These are phyloP conservation scores for Oophaga sylvatica DNA, from an alignment of 2,797 vertebrate genomes.

Conservation along the genomic window DNA sequence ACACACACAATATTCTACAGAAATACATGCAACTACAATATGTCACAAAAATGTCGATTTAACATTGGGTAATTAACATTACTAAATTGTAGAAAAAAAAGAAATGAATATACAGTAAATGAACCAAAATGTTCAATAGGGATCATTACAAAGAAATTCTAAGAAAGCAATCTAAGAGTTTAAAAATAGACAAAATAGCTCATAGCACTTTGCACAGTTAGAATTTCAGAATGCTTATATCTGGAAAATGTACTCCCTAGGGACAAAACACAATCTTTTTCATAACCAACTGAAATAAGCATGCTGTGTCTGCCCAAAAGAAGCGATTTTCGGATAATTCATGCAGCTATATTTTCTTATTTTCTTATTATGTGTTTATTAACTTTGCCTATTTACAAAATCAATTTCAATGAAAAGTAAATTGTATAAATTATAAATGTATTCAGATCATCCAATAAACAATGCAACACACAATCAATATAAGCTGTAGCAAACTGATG, in stretches of 20 bases:
- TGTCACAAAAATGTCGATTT: not conserved
- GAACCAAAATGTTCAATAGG: conserved; percentile 30
- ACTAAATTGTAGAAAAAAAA: conserved; percentile 17
- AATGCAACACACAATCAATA: not conserved
- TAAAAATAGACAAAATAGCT: conserved; percentile 45
- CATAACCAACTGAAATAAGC: conserved; percentile 25
- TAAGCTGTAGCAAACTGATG: not conserved
- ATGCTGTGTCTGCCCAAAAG: conserved; percentile 34
- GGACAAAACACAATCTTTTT: conserved; percentile 39
- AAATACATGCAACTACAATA: not conserved
- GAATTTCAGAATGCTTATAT: conserved; percentile 40
- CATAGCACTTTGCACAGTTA: conserved; percentile 41
- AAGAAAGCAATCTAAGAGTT: conserved; percentile 35
- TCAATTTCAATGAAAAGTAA: not conserved
- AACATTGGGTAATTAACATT: conserved; percentile 3
- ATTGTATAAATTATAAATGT: not conserved
- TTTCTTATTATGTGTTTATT: conserved; percentile 16
- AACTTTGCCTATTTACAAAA: not conserved
- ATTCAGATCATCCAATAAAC: not conserved
- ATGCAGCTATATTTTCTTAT: conserved; percentile 3
- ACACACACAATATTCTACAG: not conserved
- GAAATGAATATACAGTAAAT: conserved; percentile 4
- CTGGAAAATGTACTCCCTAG: conserved; percentile 39
- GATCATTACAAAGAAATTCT: conserved; percentile 27
- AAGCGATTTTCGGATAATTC: conserved; percentile 24